Base-by-base conservation (phyloP, 2,888 invertebrate species). In the Drosophila meridiana region DNA sequence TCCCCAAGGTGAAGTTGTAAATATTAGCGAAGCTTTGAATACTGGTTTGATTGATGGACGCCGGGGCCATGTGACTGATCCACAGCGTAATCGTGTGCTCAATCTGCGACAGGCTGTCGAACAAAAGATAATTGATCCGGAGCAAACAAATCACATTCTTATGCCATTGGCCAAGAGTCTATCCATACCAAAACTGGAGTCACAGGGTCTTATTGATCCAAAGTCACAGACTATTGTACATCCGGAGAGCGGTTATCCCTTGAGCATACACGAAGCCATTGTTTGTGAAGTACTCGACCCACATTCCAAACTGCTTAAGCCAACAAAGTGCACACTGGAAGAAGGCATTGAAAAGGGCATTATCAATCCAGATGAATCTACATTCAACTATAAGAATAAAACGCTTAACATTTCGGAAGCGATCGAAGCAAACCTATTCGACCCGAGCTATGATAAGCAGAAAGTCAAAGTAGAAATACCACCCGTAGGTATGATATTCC, bases 261-360 rank as follows among this genome's bases (percentile, higher is more conserved):
- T 98, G 61, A 96, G 96, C 65, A 94, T 98, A 73, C 94, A 95
- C 82, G 96, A 98, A 94, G 97, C 98, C 34, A 96, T 98, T 59
- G 95, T 96, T 83, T 97, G 97, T 92, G 98, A 98, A 89, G 96
- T 98, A 82, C 95, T 98, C 58, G 97, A 99, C 94, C 96, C 97
- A 0, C 93, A 96, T 62, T 97, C 97, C 13, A 94, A 94, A 61
- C 93, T 99, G 62, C 95, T 94, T 1, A 94, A 95, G 43, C 95
- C 95, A 2, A 94, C 94, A 74, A 94, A 94, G 73, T 94, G 98
- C 36, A 96, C 97, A 0, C 92, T 99, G 53, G 95, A 95, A 82
- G 96, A 96, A 90, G 97, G 97, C 11, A 95, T 98, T 69, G 94
- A 95, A 74, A 94, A 94, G 67, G 96, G 96, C 53, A 94, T 96